Conservation (phyloP, 2,888 invertebrate genomes). For the Noctua pronuba region DNA sequence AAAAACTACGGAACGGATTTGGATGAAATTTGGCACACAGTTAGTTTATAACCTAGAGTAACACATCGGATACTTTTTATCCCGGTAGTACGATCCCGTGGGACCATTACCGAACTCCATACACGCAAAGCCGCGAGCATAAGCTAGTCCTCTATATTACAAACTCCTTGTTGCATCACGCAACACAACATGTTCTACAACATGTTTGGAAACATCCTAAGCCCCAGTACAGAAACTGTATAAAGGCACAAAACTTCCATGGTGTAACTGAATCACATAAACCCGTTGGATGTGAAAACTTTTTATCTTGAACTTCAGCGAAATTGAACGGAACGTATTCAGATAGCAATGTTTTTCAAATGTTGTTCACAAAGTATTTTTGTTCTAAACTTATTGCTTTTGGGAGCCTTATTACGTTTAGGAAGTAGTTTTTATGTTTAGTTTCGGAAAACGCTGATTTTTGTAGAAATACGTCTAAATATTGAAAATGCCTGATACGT, state of each 20-base stretch:
- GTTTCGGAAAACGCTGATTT: slow-evolving; percentile 5
- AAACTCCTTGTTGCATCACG: background rate
- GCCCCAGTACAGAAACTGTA: background rate
- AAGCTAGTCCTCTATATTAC: background rate
- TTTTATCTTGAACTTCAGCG: slow-evolving; percentile 60
- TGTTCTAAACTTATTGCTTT: slow-evolving; percentile 49
- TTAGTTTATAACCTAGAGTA: too few relatives aligned
- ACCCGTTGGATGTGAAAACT: slow-evolving; percentile 59
- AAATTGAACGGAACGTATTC: slow-evolving; percentile 56
- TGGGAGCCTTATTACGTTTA: slow-evolving; percentile 19
- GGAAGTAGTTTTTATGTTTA: slow-evolving; percentile 22
- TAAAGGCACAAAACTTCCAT: slow-evolving; percentile 16
- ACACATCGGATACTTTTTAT: too few relatives aligned
- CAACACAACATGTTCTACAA: background rate
- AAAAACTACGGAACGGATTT: too few relatives aligned
- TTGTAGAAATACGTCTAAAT: background rate
- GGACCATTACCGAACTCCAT: too few relatives aligned
- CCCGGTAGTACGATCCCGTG: too few relatives aligned
- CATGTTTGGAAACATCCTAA: background rate
- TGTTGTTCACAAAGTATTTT: slow-evolving; percentile 59
- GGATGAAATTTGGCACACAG: too few relatives aligned
- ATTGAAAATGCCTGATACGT: background rate
- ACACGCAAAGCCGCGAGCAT: too few relatives aligned
- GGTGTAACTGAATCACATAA: slow-evolving; percentile 54
- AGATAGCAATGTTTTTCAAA: slow-evolving; percentile 56